Base-by-base conservation (phyloP, 2,113 vertebrate species). In the Aythya baeri region DNA sequence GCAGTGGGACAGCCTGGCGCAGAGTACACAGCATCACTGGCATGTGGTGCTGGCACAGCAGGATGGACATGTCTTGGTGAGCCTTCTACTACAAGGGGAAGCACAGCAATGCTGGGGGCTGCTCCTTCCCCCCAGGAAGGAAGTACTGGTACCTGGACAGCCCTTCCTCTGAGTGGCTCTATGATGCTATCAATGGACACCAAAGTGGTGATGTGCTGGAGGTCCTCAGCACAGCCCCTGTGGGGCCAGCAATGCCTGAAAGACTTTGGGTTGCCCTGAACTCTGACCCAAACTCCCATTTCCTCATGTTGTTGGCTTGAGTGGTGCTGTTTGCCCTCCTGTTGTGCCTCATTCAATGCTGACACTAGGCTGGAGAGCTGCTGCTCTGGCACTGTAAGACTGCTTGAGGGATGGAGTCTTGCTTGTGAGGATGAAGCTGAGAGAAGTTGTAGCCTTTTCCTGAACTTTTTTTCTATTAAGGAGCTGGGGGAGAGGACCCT, bases 51-150 rank as follows among this genome's bases (percentile, higher is more conserved):
- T 87, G 74, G 14, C 43, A 54, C 50, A 13, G 38, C 54, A 21
- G 89, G 80, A 22, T 6, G 54, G 74, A 54, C 15, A 26, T 8
- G n/a, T 75, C 1, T 3, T 20, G 27, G 5, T 29, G 13, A 62
- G 52, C 29, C 21, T 29, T 63, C 4, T 26, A 41, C 82, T 1
- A 0, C 22, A 32, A 1, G 2, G 22, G 71, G 59, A 32, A 66
- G 38, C 11, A 2, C 83, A 17, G 67, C 0, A 63, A 26, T 0
- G 3, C 0, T 55, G 2, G 23, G 36, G 54, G 50, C 67, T 55
- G 77, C 29, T 83, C 72, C 46, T 67, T 25, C 73, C 89, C 63
- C 63, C 6, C 0, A 0, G 10, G 38, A 59, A 66, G 65, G 84
- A 38, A 70, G n/a, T 0, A 16, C n/a, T 58, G 52, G 6, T 87